Evolutionary conservation across 2,797 vertebrate species (phyloP), one percentile per base, ranked within the genome.

Genomic region (Peromyscus nudipes): DNA sequence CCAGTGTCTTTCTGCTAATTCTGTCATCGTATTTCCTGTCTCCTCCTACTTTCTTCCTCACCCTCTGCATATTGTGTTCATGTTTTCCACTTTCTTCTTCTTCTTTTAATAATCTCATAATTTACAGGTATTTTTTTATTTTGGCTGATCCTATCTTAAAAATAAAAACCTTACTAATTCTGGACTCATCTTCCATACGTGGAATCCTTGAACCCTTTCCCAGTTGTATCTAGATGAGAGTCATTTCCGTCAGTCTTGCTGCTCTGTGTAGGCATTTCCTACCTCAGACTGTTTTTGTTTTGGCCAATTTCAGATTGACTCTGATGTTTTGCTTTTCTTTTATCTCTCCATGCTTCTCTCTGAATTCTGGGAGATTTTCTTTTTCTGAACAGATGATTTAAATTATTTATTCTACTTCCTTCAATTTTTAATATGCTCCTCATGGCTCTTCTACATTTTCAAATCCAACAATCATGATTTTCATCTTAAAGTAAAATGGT

Each of bases 341-440:
- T 65, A 97, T 94, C 90, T 93, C 86, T 64, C 71, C 87, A 34
- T 90, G 86, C 65, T 73, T 92, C 80, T 92, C 75, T 93, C 76
- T 91, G 92, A 97, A 95, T 97, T 98, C 93, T 95, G 83, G 67
- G 80, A 85, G 90, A 83, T 95, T 94, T 97, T 96, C 91, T 77
- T 85, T 96, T 94, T 93, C 91, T 92, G 85, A 94, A 94, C 60
- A 93, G 93, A 85, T 67, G 73, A 86, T 89, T 97, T 97, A 96
- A 98, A 98, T 97, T 97, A 97, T 98, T 97, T 91, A 98, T 95
- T 92, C 46, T 6, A n/a, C 92, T 93, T 97, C 85, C 84, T 96
- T 97, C 92, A 96, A 97, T 97, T 94, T 97, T 97, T 97, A 97
- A 97, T 97, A 91, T 93, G 92, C 67, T 96, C 79, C 81, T 95